Conservation (phyloP, 1,140 invertebrate genomes). For the Neodiprion virginianus region DNA sequence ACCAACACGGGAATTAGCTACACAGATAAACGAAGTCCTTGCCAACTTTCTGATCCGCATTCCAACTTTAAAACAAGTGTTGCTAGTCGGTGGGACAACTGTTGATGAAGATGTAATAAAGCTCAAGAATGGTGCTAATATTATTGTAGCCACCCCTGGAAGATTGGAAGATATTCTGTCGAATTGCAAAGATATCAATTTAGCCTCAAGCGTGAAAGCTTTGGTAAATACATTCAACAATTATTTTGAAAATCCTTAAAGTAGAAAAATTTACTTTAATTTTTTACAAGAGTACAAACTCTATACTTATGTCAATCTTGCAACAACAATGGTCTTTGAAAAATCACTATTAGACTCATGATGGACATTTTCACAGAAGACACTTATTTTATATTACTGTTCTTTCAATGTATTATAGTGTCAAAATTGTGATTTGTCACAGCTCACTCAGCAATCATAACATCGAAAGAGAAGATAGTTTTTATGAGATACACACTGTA, state of each 20-base stretch:
- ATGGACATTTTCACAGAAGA: too few species aligned
- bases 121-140: conserved; percentile 80
- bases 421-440: too few species aligned
- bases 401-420: too few species aligned
- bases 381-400: too few species aligned
- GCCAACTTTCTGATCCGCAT: conserved; percentile 67
- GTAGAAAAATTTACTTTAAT: neutral
- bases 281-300: conserved; percentile 12
- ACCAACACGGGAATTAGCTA: conserved; percentile 91
- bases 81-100: conserved; percentile 86
- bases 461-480: too few species aligned
- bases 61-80: conserved; percentile 61
- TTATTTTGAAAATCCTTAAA: neutral
- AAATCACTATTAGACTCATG: too few species aligned
- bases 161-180: conserved; percentile 87
- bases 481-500: too few species aligned
- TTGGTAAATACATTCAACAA: conserved; percentile 64
- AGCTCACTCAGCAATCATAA: too few species aligned
- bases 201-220: conserved; percentile 73
- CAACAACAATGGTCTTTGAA: too few species aligned
- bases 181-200: conserved; percentile 68
- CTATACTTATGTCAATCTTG: too few species aligned
- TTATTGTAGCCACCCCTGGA: conserved; percentile 92
- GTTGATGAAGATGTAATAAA: conserved; percentile 75
- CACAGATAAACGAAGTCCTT: conserved; percentile 85